Percentiles rank a stretch among this genome's conserved stretches.
These are phyloP conservation scores for Xenopus petersii DNA, from an alignment of 2,797 vertebrate species.

Conservation along the genomic window DNA sequence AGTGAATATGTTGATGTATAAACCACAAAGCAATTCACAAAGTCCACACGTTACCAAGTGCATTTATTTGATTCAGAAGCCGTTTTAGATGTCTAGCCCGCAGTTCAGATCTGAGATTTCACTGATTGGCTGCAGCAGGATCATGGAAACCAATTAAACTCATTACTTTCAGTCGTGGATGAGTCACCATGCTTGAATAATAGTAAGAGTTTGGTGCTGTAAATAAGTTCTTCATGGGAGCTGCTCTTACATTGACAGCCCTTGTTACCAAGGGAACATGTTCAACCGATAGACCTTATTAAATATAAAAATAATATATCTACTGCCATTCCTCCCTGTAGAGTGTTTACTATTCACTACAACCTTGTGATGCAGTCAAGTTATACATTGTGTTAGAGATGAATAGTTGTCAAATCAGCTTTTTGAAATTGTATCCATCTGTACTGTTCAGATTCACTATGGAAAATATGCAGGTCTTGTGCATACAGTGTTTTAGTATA, in stretches of 20 bases:
- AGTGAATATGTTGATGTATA: too few species aligned
- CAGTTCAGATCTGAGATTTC: neutral
- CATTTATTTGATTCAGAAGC: too few species aligned
- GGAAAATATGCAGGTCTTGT: too few species aligned
- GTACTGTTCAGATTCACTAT: too few species aligned
- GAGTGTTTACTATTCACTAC: constrained; percentile 27
- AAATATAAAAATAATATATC: constrained; percentile 7
- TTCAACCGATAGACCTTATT: constrained; percentile 29
- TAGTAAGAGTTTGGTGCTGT: constrained; percentile 26
- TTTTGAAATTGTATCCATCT: too few species aligned
- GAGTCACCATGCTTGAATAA: constrained; percentile 36
- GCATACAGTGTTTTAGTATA: too few species aligned
- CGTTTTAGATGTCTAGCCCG: too few species aligned
- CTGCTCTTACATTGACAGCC: constrained; percentile 13
- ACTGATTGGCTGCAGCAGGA: neutral
- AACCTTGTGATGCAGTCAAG: constrained; percentile 28
- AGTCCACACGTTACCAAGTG: too few species aligned
- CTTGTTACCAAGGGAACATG: constrained; percentile 34
- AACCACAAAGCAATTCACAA: too few species aligned
- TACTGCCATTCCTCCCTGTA: constrained; percentile 13
- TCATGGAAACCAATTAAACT: constrained; percentile 14
- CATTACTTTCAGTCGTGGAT: constrained; percentile 14
- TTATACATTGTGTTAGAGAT: constrained; percentile 6
- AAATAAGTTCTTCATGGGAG: constrained; percentile 35
- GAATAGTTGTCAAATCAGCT: neutral